Percentiles rank a stretch among this genome's conserved stretches.
These are phyloP conservation scores for Drosophila rhopaloa DNA, from an alignment of 1,140 invertebrate genomes.

Conservation along the genomic window DNA sequence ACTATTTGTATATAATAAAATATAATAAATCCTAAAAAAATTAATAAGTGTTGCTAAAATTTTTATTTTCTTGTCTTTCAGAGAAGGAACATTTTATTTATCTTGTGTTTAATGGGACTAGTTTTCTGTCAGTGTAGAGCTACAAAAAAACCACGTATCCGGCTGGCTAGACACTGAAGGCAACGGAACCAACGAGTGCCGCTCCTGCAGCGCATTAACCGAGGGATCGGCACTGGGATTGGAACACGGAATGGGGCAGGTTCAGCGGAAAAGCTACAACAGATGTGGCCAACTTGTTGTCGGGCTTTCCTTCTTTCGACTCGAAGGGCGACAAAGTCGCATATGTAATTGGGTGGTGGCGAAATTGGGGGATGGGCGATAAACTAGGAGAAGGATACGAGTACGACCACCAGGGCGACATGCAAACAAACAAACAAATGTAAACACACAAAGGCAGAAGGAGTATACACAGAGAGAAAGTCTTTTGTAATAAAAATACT, in stretches of 20 bases:
- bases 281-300: conserved; percentile 58
- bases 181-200: conserved; percentile 15
- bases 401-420: conserved; percentile 39
- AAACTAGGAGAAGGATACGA: conserved; percentile 33
- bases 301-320: conserved; percentile 17
- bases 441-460: conserved; percentile 32
- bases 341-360: conserved; percentile 59
- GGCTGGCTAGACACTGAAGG: conserved; percentile 45
- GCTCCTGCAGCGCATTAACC: conserved; percentile 44
- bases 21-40: no score
- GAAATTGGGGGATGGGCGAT: conserved; percentile 7
- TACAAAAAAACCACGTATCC: conserved; percentile 26
- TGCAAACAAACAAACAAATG: conserved; percentile 55
- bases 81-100: no score
- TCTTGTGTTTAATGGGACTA: no score
- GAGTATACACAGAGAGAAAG: not conserved
- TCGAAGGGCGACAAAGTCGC: conserved; percentile 59
- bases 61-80: no score
- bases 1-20: no score
- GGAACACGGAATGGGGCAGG: conserved; percentile 6
- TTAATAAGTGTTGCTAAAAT: no score
- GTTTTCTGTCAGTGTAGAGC: conserved; percentile 3
- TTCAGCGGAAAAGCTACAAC: conserved; percentile 38
- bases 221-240: conserved; percentile 9
- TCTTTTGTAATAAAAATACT: not conserved